These are phyloP conservation scores for Diarsia brunnea DNA, from an alignment of 2,888 invertebrate genomes.

Conservation along the genomic window DNA sequence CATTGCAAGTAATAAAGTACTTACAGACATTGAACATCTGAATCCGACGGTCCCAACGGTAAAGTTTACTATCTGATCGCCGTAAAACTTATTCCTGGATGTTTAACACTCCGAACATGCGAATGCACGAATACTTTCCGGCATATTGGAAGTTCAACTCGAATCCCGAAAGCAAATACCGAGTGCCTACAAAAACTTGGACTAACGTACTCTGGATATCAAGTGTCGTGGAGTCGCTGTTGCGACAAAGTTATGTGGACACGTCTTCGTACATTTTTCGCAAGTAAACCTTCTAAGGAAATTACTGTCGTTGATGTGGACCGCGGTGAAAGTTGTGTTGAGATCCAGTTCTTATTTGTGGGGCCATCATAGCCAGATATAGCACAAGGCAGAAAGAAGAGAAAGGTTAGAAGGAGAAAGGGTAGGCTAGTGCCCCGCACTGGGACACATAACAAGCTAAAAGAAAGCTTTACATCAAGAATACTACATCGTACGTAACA, in stretches of 20 bases:
- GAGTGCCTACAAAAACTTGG: conserved; percentile 87
- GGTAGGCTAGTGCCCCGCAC: no score
- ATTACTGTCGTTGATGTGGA: no score
- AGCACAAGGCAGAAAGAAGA: no score
- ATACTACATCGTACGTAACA: no score
- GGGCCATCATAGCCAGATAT: no score
- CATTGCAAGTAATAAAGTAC: conserved; percentile 48
- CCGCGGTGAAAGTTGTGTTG: no score
- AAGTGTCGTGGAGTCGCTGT: conserved; percentile 68
- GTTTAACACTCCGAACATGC: conserved; percentile 81
- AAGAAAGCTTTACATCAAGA: no score
- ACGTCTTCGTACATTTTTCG: background rate
- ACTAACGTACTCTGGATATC: conserved; percentile 76
- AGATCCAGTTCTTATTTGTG: no score
- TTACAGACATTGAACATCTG: conserved; percentile 53
- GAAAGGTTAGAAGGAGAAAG: no score
- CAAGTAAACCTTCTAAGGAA: background rate
- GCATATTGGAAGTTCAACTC: conserved; percentile 87
- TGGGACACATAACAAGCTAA: no score
- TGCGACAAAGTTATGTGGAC: background rate
- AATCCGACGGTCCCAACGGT: conserved; percentile 66
- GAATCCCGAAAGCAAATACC: conserved; percentile 88
- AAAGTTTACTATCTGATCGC: conserved; percentile 83
- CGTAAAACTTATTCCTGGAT: conserved; percentile 82
- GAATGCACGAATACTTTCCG: conserved; percentile 87